Base-by-base conservation (phyloP, 2,888 invertebrate genomes). In the Pasiphila rectangulata region DNA sequence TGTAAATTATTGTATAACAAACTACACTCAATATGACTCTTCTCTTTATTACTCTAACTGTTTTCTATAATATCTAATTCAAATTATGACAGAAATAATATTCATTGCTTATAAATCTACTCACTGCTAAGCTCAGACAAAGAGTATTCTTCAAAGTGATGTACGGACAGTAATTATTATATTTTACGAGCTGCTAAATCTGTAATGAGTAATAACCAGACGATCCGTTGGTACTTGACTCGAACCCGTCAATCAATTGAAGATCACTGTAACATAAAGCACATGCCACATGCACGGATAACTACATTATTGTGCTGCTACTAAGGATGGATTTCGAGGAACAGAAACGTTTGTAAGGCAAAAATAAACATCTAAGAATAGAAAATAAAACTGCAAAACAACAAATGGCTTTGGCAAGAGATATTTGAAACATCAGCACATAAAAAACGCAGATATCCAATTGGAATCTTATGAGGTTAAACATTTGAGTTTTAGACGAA, bases 171-270 rank as follows among this genome's bases (percentile, higher is more conserved):
- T 39, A 32, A 44, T 51, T 27, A 74, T 69, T 63, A 64, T 56
- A 53, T 60, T 70, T 71, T 68, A 75, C 66, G 67, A 70, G 51
- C 56, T 52, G 51, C 70, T 51, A 53, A 39, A 49, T 53, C 49
- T 48, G 37, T 54, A 32, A 48, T 48, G 47, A 50, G 37, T 52
- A 32, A 48, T 48, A 47, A 42, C 51, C 47, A 36, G 46, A 27
- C 46, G 43, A 46, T 37, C 52, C 25, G 39, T 61, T 66, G 67
- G 71, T 67, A 63, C 69, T 69, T 64, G 66, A 69, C 57, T 54
- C 51, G 54, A 49, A 73, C 79, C 77, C 76, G 85, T 85, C 86
- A 84, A 83, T 87, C 87, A 86, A 75, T 75, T 80, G 73, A 75
- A 79, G 77, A 72, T 77, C 71, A 64, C 69, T 68, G 62, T 67